Percentiles rank a stretch among this genome's conserved stretches.
These are phyloP conservation scores for Nycticebus coucang DNA, from an alignment of 2,113 vertebrate genomes.

Conservation along the genomic window DNA sequence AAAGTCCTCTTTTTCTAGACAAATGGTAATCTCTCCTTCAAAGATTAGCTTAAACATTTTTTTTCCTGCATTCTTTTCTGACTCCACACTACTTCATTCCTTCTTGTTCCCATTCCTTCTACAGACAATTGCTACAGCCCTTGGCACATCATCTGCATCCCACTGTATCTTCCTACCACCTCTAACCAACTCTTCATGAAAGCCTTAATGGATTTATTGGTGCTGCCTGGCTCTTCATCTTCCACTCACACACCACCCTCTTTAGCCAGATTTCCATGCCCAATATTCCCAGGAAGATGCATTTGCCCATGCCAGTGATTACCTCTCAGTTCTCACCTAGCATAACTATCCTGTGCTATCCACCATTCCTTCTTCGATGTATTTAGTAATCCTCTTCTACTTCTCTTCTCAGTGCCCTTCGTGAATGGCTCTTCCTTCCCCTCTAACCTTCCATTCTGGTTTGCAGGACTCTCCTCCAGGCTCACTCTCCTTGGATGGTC, in stretches of 20 bases:
- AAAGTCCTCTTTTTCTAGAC: neutral
- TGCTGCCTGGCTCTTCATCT: neutral
- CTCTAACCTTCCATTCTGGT: neutral
- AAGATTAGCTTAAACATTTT: neutral
- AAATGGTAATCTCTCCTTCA: neutral
- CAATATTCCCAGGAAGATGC: neutral
- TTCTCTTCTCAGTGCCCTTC: neutral
- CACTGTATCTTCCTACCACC: neutral
- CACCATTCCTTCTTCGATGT: neutral
- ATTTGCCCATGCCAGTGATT: neutral
- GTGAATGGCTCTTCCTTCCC: neutral
- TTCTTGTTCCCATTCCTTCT: neutral
- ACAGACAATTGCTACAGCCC: neutral
- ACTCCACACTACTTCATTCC: neutral
- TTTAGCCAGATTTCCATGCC: neutral
- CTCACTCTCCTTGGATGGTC: neutral
- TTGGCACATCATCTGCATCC: neutral
- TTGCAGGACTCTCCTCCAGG: neutral
- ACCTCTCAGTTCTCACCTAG: neutral
- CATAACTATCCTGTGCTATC: neutral
- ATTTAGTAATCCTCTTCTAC: neutral
- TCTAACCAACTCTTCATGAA: neutral
- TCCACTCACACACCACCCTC: neutral
- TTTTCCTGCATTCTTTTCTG: neutral
- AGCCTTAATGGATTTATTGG: neutral